Base-by-base conservation (phyloP, 2,113 vertebrate genomes). In the Ochotona curzoniae region DNA sequence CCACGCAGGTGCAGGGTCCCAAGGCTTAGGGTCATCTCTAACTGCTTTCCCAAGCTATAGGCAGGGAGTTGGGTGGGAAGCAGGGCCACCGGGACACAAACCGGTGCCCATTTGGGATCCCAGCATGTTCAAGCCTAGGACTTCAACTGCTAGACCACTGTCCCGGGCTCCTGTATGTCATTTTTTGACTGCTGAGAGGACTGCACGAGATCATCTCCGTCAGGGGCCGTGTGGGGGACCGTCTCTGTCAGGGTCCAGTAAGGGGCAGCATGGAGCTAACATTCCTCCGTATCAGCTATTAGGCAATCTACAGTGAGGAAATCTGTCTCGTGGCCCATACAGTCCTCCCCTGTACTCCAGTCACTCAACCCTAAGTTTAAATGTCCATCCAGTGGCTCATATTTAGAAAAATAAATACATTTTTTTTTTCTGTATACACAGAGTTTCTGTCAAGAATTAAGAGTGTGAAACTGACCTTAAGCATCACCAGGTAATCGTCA, bases 401-500 rank as follows among this genome's bases (percentile, higher is more conserved):
- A 96, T 88, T 76, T 79, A 73, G 32, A 83, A 93, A 93, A 94
- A 75, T 32, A 2, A 57, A 35, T 11, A 44, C 1, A n/a, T 57
- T 14, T 69, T 85, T 93, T 70, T 49, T 7, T n/a, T n/a, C n/a
- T n/a, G n/a, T 28, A 73, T 8, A 60, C 2, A 84, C 1, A 83
- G 12, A 57, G 49, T 54, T 89, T 90, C 30, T 93, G 23, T 57
- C 71, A 94, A 81, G 47, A 94, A 70, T 71, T 30, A 15, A 78
- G 89, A 70, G 17, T 1, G 57, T 5, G 47, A 64, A 76, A 80
- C 98, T 98, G 95, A 99, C 99, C 98, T 99, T 99, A 44, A 99
- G 99, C 99, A 99, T 99, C 28, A 99, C 98, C 97, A 99, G 96
- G 89, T 99, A 99, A 97, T 99, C 99, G 17, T 99, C 99, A 0